Evolutionary conservation across 2,797 vertebrate species (phyloP).

Genomic region (Phoeniculus purpureus): DNA sequence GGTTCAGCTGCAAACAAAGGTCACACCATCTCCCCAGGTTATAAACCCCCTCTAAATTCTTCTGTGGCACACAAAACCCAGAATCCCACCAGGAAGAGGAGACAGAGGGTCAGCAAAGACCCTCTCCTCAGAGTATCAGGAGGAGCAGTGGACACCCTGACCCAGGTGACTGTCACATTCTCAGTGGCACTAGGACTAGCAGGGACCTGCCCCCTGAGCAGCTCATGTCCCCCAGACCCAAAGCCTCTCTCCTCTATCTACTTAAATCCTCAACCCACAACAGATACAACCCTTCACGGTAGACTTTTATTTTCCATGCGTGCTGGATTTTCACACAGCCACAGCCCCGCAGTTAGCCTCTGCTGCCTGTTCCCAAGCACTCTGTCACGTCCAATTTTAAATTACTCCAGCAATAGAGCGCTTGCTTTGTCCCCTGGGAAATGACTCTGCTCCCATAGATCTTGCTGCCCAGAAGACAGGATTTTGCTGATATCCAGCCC

Average conservation of each 20-base stretch:
- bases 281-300: neutral
- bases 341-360: conserved; percentile 35
- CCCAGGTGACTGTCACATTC: accelerated
- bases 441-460: conserved; percentile 24
- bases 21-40: neutral
- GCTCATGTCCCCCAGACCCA: neutral
- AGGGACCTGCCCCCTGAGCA: neutral
- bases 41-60: neutral
- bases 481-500: conserved; percentile 42
- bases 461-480: conserved; percentile 3
- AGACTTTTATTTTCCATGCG: neutral
- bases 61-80: neutral
- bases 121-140: accelerated
- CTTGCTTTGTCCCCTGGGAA: conserved; percentile 44
- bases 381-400: conserved; percentile 69
- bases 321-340: conserved; percentile 26
- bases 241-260: neutral
- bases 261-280: neutral
- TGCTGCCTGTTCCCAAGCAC: conserved; percentile 65
- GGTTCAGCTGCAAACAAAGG: neutral
- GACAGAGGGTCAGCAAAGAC: neutral
- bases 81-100: neutral
- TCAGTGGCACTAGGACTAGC: neutral
- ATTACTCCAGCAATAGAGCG: conserved; percentile 47
- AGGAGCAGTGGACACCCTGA: neutral